Percentiles rank a stretch among this genome's conserved stretches.
Evolutionary conservation across 1,140 invertebrate genomes (phyloP).

Genomic region (Orchesella cincta): DNA sequence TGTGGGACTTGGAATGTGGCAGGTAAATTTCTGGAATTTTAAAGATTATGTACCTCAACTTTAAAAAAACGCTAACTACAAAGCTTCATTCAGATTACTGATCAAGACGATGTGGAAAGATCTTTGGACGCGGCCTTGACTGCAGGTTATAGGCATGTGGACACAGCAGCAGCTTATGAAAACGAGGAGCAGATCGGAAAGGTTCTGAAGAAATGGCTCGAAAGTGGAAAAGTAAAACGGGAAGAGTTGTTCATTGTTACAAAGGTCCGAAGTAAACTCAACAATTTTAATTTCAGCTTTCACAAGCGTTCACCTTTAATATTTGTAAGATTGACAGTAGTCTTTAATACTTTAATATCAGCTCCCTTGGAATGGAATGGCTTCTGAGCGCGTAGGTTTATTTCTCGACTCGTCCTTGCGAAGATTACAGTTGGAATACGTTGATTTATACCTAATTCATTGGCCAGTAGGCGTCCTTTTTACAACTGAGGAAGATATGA

Average conservation of each 20-base stretch:
- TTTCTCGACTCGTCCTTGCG: conserved; percentile 71
- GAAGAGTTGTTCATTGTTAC: conserved; percentile 56
- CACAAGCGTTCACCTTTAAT: neutral
- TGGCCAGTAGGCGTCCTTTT: conserved; percentile 69
- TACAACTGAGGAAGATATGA: conserved; percentile 58
- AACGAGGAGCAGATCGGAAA: conserved; percentile 55
- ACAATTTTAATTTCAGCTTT: neutral
- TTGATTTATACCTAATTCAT: conserved; percentile 83
- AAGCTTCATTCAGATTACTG: conserved; percentile 7
- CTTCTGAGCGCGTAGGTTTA: conserved; percentile 68
- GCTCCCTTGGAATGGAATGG: conserved; percentile 52
- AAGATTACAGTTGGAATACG: conserved; percentile 71
- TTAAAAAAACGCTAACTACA: neutral
- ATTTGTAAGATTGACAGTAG: neutral
- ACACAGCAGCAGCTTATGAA: conserved; percentile 53
- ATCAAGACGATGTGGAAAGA: conserved; percentile 37
- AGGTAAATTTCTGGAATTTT: neutral
- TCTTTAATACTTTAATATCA: conserved; percentile 73
- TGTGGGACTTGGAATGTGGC: neutral
- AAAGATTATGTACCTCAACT: neutral
- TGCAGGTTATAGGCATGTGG: conserved; percentile 54
- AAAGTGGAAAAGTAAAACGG: conserved; percentile 52
- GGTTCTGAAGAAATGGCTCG: conserved; percentile 52
- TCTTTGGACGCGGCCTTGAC: conserved; percentile 53
- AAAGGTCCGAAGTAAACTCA: conserved; percentile 48